Evolutionary conservation across 2,113 vertebrate genomes (phyloP), one percentile per base, ranked within the genome.

Genomic region (Cygnus atratus): DNA sequence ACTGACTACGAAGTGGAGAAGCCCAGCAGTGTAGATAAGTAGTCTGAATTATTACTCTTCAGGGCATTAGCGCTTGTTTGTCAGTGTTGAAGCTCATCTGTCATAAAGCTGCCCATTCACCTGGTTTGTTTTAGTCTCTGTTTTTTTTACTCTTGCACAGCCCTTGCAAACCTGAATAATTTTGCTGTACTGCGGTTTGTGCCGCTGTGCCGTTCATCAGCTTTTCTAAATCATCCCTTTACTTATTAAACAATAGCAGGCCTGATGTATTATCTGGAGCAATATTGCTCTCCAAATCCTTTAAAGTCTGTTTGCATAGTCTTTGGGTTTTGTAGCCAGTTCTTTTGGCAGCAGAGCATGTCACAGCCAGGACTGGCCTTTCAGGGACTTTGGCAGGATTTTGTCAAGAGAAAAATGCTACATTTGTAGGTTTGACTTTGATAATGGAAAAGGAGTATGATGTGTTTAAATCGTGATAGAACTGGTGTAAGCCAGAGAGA

Each of bases 331-430:
- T 2, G 0, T 39, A 48, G 25, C 68, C 63, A 48, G 25, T 18
- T 79, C 10, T 52, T 88, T 33, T 65, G 57, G 43, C 39, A 46
- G 31, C 9, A 68, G 44, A 77, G 44, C 1, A 0, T 54, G 73
- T 67, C 65, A 13, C 68, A 55, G 57, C 14, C 65, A 41, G 70
- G 65, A n/a, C 57, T 31, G 72, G 50, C 29, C 43, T n/a, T 4
- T 8, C 0, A 0, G 48, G 35, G 31, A n/a, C n/a, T 50, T 48
- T 2, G 0, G 21, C 26, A 54, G 77, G 74, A 18, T 71, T 92
- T 87, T 75, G 19, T 81, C 65, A n/a, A n/a, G 46, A 83, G 67
- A 59, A 84, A 31, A 84, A 50, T 13, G 35, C 26, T 28, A 26
- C 37, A 22, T 87, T 86, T 85, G 35, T 61, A 31, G n/a, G 37